Evolutionary conservation across 2,888 invertebrate genomes (phyloP).

Genomic region (Aphodius sticticus): DNA sequence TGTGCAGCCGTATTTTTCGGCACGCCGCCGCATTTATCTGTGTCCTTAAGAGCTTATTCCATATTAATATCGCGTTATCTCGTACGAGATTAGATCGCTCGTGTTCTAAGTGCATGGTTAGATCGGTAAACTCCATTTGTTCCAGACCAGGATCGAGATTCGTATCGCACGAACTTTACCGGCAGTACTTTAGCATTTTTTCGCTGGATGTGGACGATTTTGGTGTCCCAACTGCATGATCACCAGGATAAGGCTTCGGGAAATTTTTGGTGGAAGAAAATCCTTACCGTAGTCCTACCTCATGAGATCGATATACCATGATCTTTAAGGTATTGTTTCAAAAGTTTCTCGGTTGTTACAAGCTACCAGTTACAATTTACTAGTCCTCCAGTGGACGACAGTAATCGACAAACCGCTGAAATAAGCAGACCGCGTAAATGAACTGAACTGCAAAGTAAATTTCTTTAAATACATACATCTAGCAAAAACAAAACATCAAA

Average conservation of each 20-base stretch:
- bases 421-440: no score
- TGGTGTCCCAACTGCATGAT: background rate
- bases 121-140: constrained; percentile 37
- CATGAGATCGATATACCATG: no score
- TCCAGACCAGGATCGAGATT: background rate
- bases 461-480: no score
- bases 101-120: constrained; percentile 42
- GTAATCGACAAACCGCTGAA: no score
- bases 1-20: constrained; percentile 31
- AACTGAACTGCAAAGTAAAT: no score
- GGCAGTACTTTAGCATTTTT: background rate
- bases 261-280: background rate
- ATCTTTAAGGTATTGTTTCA: no score
- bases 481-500: no score
- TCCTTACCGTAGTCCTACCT: no score
- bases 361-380: no score
- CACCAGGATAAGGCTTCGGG: background rate
- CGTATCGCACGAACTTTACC: background rate
- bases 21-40: constrained; percentile 39
- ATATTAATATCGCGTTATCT: constrained; percentile 47
- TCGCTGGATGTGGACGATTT: background rate
- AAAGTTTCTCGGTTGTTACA: no score
- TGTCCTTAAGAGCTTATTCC: constrained; percentile 39
- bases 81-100: constrained; percentile 45
- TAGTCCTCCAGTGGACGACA: no score